Evolutionary conservation across 2,888 invertebrate genomes (phyloP).

Genomic region (Suillia variegata): DNA sequence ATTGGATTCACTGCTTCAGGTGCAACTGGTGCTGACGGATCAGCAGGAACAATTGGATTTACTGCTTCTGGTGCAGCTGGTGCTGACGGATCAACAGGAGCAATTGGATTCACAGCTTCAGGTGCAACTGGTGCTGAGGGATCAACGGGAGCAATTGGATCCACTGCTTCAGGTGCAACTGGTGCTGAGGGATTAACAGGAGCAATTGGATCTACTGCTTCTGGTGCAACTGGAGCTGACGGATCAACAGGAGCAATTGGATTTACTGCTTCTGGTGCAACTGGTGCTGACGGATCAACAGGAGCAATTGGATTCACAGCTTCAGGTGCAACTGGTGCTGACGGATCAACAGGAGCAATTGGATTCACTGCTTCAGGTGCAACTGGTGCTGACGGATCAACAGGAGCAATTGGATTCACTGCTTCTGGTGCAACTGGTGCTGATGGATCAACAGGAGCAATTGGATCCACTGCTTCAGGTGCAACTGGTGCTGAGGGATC

Average conservation of each 20-base stretch:
- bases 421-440: slow-evolving; percentile 11
- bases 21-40: slow-evolving; percentile 15
- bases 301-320: slow-evolving; percentile 11
- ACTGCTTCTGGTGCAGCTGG: slow-evolving; percentile 15
- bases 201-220: slow-evolving; percentile 15
- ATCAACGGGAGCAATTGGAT: slow-evolving; percentile 20
- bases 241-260: slow-evolving; percentile 29
- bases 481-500: slow-evolving; percentile 15
- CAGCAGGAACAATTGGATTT: slow-evolving; percentile 23
- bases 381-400: slow-evolving; percentile 17
- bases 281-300: slow-evolving; percentile 19
- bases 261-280: slow-evolving; percentile 15
- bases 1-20: slow-evolving; percentile 20
- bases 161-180: slow-evolving; percentile 14
- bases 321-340: slow-evolving; percentile 7
- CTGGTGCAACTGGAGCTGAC: slow-evolving; percentile 27
- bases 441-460: slow-evolving; percentile 17
- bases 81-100: slow-evolving; percentile 17
- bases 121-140: slow-evolving; percentile 22
- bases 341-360: slow-evolving; percentile 21
- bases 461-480: slow-evolving; percentile 15
- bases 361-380: slow-evolving; percentile 15
- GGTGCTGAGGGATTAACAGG: slow-evolving; percentile 22
- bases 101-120: slow-evolving; percentile 17
- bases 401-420: slow-evolving; percentile 15